Evolutionary conservation across 2,113 vertebrate genomes (phyloP).

Genomic region (Phalacrocorax aristotelis): DNA sequence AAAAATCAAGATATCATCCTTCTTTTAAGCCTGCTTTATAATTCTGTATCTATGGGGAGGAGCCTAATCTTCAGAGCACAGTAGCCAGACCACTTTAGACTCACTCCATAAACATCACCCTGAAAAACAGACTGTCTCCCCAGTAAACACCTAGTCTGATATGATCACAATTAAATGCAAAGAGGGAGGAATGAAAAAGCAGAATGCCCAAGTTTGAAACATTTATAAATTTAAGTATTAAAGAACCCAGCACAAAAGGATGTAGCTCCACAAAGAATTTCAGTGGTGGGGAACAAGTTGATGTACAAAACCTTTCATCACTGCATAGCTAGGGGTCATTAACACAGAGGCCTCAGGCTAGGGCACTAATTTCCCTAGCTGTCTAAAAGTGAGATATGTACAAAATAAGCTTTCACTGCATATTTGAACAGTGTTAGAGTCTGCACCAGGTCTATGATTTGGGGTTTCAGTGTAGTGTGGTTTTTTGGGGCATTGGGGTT

Average conservation of each 20-base stretch:
- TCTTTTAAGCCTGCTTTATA: neutral
- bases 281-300: neutral
- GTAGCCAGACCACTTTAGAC: neutral
- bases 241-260: neutral
- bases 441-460: neutral
- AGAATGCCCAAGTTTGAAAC: neutral
- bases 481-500: too few species aligned
- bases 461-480: neutral
- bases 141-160: neutral
- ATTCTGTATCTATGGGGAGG: neutral
- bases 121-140: neutral
- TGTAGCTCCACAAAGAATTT: neutral
- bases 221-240: neutral
- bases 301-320: constrained; percentile 26
- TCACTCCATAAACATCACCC: neutral
- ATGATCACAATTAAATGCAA: neutral
- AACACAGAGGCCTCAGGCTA: constrained; percentile 16
- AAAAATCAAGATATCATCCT: neutral
- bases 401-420: neutral
- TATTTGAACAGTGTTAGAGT: neutral
- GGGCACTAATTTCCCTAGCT: constrained; percentile 3
- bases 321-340: constrained; percentile 36
- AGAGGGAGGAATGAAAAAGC: neutral
- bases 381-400: neutral
- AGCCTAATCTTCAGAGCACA: neutral